Conservation (phyloP, 2,888 invertebrate species). For the Caenorhabditis panamensis region DNA sequence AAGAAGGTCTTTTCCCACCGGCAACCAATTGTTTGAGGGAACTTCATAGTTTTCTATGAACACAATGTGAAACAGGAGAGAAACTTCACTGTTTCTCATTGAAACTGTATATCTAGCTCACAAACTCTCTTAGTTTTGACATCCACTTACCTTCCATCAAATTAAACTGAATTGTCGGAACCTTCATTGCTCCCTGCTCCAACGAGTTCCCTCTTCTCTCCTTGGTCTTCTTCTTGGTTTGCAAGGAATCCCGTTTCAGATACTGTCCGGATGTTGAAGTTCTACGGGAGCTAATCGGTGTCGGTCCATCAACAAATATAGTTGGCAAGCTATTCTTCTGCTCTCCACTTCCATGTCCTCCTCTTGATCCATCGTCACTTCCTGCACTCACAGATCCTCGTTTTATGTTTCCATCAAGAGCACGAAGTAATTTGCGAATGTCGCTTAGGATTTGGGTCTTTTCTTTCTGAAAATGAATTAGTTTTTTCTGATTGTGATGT, state of each 20-base stretch:
- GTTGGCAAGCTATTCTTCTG: conserved; percentile 18
- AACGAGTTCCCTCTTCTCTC: conserved; percentile 7
- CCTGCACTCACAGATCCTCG: neutral
- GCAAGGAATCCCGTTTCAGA: conserved; percentile 57
- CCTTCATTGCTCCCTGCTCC: conserved; percentile 1
- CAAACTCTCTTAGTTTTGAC: no score
- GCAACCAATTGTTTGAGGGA: no score
- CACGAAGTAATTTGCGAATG: no score
- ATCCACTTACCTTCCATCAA: conserved; percentile 19
- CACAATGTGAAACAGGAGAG: no score
- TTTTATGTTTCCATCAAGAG: neutral
- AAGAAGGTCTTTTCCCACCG: no score
- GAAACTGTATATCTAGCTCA: no score
- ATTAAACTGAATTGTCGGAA: conserved; percentile 33
- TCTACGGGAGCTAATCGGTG: conserved; percentile 37
- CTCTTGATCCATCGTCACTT: neutral
- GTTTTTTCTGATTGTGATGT: no score
- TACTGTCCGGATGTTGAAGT: conserved; percentile 59
- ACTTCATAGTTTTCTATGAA: no score
- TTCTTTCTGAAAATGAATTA: neutral
- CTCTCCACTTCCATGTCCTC: neutral
- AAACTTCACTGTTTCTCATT: no score
- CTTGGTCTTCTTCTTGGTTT: conserved; percentile 26
- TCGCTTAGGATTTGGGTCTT: neutral
- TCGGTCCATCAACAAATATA: conserved; percentile 45